Base-by-base conservation (phyloP, 1,140 invertebrate genomes). In the Hylaeus volcanicus region DNA sequence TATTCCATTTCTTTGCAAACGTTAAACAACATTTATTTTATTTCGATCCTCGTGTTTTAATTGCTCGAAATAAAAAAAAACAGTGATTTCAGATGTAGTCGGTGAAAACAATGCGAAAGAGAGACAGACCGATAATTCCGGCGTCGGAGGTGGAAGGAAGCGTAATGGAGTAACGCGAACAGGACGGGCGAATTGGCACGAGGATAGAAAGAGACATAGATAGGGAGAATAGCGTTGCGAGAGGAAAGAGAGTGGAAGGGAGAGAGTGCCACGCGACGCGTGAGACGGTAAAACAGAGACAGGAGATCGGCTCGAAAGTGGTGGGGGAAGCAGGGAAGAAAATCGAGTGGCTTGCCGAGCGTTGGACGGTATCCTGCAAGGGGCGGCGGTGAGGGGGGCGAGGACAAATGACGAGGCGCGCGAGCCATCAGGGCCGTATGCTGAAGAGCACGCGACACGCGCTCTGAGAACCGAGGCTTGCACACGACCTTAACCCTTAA, bases 361-460 rank as follows among this genome's bases (percentile, higher is more conserved):
- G 58, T 41, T 48, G 69, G 79, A 58, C 45, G 63, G 73, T 65
- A 74, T 79, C 70, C 70, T 68, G 26, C 26, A 66, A 41, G 64
- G 37, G 39, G 53, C 8, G 51, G 66, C 4, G 68, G 51, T 1
- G 56, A 39, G 26, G 69, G 80, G 53, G 53, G 55, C 72, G 85
- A 86, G 85, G 81, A 83, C 84, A 83, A 86, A 86, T 83, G 84
- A 86, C 74, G 83, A 86, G 66, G 76, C 84, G 85, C 81, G 84
- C 85, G 85, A 86, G 84, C 84, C 85, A 68, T 74, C 85, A 86
- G 85, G 85, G 81, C 84, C 85, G 85, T 86, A 86, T 66, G 72
- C 85, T 77, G 55, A 41, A 65, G 84, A 80, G 73, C 84, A 86
- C 75, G 84, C 84, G 85, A 83, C 84, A 74, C 64, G 64, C 76